Conservation (phyloP, 2,797 vertebrate genomes). For the Artibeus lituratus region DNA sequence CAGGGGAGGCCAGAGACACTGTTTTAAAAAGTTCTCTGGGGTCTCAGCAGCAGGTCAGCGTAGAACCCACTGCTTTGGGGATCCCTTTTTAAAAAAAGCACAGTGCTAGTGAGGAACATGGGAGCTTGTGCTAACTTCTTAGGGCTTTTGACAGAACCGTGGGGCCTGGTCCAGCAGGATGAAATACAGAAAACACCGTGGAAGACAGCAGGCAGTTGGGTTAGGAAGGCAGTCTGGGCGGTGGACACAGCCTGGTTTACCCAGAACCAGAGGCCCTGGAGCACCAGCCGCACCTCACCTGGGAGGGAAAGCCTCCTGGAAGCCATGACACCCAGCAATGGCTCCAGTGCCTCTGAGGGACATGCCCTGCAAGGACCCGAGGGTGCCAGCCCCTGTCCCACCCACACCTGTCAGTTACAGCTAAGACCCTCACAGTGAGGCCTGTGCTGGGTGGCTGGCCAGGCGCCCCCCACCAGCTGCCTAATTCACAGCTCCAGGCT, state of each 20-base stretch:
- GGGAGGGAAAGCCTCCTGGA: neutral
- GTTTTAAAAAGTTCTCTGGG: neutral
- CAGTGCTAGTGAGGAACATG: neutral
- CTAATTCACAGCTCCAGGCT: neutral
- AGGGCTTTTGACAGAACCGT: neutral
- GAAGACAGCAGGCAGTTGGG: neutral
- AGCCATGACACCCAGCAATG: neutral
- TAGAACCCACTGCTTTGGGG: neutral
- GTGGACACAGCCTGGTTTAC: neutral
- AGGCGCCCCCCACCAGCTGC: neutral
- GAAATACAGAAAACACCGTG: too few relatives aligned
- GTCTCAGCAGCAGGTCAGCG: neutral
- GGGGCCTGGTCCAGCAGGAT: neutral
- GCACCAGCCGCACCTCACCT: accelerated
- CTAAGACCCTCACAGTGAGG: neutral
- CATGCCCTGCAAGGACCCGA: accelerated
- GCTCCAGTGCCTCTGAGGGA: neutral
- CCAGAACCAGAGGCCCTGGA: neutral
- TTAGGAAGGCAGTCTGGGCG: neutral
- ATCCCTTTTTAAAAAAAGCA: neutral
- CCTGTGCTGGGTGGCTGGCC: accelerated
- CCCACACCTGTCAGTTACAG: accelerated
- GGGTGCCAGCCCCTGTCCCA: neutral
- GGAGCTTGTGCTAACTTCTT: neutral
- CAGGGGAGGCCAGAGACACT: neutral